Evolutionary conservation across 2,113 vertebrate genomes (phyloP), one percentile per base, ranked within the genome.

Genomic region (Chunga burmeisteri): DNA sequence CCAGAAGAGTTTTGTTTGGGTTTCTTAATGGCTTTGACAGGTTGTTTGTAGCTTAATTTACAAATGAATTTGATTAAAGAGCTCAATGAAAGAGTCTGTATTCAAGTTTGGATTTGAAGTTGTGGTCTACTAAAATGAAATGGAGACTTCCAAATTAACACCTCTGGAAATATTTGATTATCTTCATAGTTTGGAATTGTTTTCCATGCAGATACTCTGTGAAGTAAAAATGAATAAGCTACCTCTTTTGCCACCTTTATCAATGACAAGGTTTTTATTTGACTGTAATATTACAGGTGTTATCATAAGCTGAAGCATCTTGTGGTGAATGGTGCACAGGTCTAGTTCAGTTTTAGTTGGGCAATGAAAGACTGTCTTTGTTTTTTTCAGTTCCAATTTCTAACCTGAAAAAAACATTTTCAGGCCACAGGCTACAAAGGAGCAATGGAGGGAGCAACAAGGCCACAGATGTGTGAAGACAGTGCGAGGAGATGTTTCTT

Each of bases 11-110:
- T 94, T 81, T 88, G 36, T 79, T 93, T 25, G 38, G 77, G 34
- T 66, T 44, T 90, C 61, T 79, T 72, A 79, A 83, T 78, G 73
- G 29, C 84, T 95, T 95, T 95, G 89, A 91, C 74, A 95, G 40
- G 77, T 62, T 74, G 58, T 66, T 90, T 53, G 90, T 65, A 95
- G 67, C 65, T 84, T 92, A 73, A 93, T 95, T 86, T 88, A 44
- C 74, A 86, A 78, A 88, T 68, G 44, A 63, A 65, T 70, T 84
- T 85, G 70, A 95, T 95, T 78, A 55, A 84, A 90, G 84, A 52
- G 36, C 66, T 61, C 84, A 95, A 62, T 89, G 74, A 90, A 95
- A 88, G 88, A 66, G 85, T 77, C 73, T 82, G 27, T 68, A 63
- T 84, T 77, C 77, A 61, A 80, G 73, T 84, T 87, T 27, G 67